phyloP scores from a whole-genome alignment of 1,140 invertebrate genomes.

The Himalopsyche phryganea region DNA sequence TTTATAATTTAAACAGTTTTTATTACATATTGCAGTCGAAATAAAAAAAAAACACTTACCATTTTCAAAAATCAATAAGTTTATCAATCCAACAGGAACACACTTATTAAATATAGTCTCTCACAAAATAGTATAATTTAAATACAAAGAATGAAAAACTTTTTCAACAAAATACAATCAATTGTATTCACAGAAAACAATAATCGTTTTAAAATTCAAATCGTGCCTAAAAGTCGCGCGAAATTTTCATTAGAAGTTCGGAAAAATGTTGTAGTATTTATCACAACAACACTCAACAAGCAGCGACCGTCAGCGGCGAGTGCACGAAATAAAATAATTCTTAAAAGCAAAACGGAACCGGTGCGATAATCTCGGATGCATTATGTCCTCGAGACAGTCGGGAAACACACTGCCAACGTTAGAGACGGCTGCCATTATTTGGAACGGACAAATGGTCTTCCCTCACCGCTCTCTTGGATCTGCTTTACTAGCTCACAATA shows the following conservation, averaged over 20 bases:
- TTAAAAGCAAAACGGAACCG: constrained; percentile 18
- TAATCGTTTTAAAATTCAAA: background rate
- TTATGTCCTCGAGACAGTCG: constrained; percentile 14
- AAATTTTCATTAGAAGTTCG: background rate
- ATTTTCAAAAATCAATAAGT: too few species aligned
- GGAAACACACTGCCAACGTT: constrained; percentile 1
- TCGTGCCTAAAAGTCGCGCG: background rate
- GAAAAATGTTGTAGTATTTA: too few species aligned
- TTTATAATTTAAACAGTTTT: too few species aligned
- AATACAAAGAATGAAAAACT: background rate
- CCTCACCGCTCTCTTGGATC: constrained; percentile 9
- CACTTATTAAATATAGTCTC: too few species aligned
- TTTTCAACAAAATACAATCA: background rate
- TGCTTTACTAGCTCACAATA: background rate
- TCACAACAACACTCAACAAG: constrained; percentile 1
- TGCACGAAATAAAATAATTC: constrained; percentile 15
- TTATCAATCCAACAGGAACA: too few species aligned
- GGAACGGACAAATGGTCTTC: constrained; percentile 9
- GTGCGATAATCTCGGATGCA: constrained; percentile 16
- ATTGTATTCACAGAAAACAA: background rate
- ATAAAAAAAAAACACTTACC: too few species aligned
- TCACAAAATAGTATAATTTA: background rate
- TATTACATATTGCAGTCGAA: too few species aligned
- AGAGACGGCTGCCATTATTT: background rate
- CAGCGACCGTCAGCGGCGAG: constrained; percentile 13